phyloP scores from a whole-genome alignment of 1,140 invertebrate species.

The Ostrea denselamellosa region DNA sequence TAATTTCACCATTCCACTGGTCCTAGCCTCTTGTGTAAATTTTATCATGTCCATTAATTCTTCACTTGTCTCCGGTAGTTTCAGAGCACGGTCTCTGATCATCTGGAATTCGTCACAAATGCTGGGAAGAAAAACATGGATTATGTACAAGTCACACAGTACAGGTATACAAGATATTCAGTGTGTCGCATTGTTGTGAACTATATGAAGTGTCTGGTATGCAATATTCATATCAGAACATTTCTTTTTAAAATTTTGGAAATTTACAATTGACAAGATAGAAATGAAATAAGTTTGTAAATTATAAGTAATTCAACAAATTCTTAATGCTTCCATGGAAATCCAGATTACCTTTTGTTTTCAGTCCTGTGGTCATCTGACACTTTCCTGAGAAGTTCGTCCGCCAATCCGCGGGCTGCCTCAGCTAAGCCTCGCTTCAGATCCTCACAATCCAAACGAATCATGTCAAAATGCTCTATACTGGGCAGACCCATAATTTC shows the following conservation, averaged over 20 bases:
- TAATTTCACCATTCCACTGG: constrained; percentile 73
- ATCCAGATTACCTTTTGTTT: constrained; percentile 68
- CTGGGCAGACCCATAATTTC: constrained; percentile 77
- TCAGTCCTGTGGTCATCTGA: constrained; percentile 75
- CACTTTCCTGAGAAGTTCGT: constrained; percentile 74
- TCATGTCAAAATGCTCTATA: constrained; percentile 78
- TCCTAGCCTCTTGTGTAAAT: constrained; percentile 76
- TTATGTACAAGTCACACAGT: not conserved
- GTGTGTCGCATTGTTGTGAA: no score
- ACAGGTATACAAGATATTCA: not conserved
- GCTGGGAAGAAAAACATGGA: constrained; percentile 58
- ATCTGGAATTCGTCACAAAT: constrained; percentile 76
- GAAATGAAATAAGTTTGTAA: no score
- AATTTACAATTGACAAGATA: no score
- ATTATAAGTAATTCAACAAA: no score
- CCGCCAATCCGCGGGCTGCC: constrained; percentile 69
- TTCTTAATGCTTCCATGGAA: no score
- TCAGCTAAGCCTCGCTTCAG: constrained; percentile 76
- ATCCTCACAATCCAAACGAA: constrained; percentile 78
- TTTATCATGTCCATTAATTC: constrained; percentile 76
- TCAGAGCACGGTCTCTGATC: constrained; percentile 73
- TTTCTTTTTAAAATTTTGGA: no score
- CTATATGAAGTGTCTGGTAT: no score
- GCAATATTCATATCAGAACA: no score
- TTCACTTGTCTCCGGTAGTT: constrained; percentile 75